Base-by-base conservation (phyloP, 2,113 vertebrate genomes). In the Ameiurus melas region DNA sequence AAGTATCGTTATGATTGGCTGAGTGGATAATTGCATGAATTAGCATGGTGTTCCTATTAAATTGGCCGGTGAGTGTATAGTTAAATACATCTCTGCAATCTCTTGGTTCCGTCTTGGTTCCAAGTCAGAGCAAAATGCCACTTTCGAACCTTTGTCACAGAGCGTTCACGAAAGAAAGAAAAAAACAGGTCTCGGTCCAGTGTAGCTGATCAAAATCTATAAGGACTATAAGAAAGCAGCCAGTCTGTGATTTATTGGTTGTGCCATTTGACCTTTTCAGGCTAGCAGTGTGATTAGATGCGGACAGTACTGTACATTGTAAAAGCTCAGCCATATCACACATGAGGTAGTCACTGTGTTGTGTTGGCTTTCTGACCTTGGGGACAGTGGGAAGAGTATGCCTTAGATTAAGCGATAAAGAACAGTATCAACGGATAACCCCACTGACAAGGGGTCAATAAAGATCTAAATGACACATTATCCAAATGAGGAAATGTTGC, bases 211-310 rank as follows among this genome's bases (percentile, higher is more conserved):
- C 30, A 79, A 86, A 7, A 64, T 53, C 60, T 53, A 70, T 71
- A 71, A 62, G 12, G 20, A 83, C 80, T 39, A 5, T 25, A 53
- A 25, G 16, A 73, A 39, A n/a, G 58, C n/a, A 47, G 43, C 70
- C 47, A 62, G 84, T 22, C 78, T 13, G 22, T 66, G 55, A 68
- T 85, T 87, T 86, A 75, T 87, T 86, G 87, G 36, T 30, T 84
- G 71, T 78, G 87, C 66, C 83, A 87, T 90, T 90, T 87, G 89
- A 90, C 89, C 88, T 92, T 92, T 89, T 43, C 60, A 58, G 33
- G 4, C 60, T 73, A 83, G 62, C 80, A 57, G 57, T 81, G 58
- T 89, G 89, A 89, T 90, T 90, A 91, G 47, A 85, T 79, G 27
- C 17, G 75, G 33, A 39, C 70, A 70, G 66, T 43, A 39, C 70